Evolutionary conservation across 1,140 invertebrate genomes (phyloP), one percentile per base, ranked within the genome.

Genomic region (Orussus abietinus): DNA sequence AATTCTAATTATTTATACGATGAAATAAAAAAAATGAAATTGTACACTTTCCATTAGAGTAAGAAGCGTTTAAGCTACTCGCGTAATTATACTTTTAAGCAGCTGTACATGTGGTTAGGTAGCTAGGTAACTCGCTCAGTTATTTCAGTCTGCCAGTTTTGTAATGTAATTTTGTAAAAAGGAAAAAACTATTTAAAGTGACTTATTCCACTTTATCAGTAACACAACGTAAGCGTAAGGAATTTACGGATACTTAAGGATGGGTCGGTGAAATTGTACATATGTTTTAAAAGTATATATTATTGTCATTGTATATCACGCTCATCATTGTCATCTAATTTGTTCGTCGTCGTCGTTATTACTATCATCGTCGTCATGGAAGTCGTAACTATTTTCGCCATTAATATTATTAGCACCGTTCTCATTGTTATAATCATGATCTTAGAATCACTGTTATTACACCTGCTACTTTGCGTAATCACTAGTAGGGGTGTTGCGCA

Each of bases 111-210:
- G 62, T 64, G 57, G 47, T 57, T 61, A 61, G 45, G 40, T 55
- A 52, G 46, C 42, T 51, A 52, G 51, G 35, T 57, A 49, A 59
- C 53, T 55, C 53, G 53, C 62, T 58, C 64, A 64, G 59, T 68
- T 63, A 55, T 67, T 63, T 57, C 56, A 61, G 54, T 64, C 59
- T 58, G 59, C 55, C 51, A 59, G 56, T 64, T n/a, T 72, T 69
- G 62, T 72, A 66, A 67, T 69, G 67, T 69, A 69, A 72, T 72
- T 72, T 70, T 72, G 67, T 70, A 72, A 67, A 72, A 70, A 70
- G 57, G 49, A 39, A 60, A 55, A n/a, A n/a, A n/a, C 53, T 62
- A 64, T 66, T 66, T 64, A 63, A 64, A 58, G 45, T 51, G 45
- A 64, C 49, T 61, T 59, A 53, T 59, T 60, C 59, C 58, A 61